These are phyloP conservation scores for Cairina moschata DNA, from an alignment of 2,113 vertebrate genomes.

Conservation along the genomic window DNA sequence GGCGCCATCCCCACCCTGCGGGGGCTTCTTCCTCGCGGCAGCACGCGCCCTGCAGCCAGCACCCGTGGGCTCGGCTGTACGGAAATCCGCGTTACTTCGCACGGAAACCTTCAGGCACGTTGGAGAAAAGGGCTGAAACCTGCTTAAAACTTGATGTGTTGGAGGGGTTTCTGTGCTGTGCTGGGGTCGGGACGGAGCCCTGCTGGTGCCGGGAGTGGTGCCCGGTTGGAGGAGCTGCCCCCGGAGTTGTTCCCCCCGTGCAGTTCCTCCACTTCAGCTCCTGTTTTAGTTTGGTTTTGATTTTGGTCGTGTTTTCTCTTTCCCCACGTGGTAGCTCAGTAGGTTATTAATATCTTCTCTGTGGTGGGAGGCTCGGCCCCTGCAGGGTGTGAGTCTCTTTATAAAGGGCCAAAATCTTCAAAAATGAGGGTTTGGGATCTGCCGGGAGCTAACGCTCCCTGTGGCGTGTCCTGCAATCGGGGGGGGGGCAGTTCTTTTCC, in stretches of 20 bases:
- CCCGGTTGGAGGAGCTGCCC: not conserved
- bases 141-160: no score
- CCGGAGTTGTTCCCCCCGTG: not conserved
- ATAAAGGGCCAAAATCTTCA: accelerated
- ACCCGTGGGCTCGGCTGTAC: accelerated
- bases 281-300: accelerated
- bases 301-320: not conserved
- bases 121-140: not conserved
- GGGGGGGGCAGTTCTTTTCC: accelerated
- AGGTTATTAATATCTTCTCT: not conserved
- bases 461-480: accelerated
- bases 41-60: no score
- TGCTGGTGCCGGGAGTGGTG: not conserved
- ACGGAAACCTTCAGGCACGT: not conserved
- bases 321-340: not conserved
- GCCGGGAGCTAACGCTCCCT: not conserved
- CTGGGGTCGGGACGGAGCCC: not conserved
- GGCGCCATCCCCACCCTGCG: not conserved
- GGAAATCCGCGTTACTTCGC: not conserved
- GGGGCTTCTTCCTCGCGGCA: no score
- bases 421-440: accelerated
- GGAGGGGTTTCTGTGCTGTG: not conserved
- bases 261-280: not conserved
- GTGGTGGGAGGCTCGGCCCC: accelerated
- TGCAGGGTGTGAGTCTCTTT: not conserved